Base-by-base conservation (phyloP, 2,888 invertebrate species). In the Omphaloscelis lunosa region DNA sequence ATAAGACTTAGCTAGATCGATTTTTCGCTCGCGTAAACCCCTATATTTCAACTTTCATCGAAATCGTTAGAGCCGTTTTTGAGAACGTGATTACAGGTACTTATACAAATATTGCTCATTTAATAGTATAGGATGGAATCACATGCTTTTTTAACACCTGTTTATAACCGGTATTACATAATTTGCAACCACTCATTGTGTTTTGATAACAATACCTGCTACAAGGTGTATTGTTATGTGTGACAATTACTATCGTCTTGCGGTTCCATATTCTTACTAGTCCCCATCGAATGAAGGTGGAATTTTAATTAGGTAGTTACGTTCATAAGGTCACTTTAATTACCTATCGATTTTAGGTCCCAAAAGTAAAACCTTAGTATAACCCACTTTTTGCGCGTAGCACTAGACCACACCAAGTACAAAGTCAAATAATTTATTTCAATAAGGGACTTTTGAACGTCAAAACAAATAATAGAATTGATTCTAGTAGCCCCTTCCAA, bases 201-300 rank as follows among this genome's bases (percentile, higher is more conserved):
- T 78, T 74, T 74, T 65, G 74, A 74, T 65, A 78, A 81, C 78
- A 78, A 78, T 78, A 59, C 34, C 23, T 53, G 9, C 51, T 34
- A 34, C 61, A 15, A 71, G 53, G 7, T 20, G 34, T 79, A 77
- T 80, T 78, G 77, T 78, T 63, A 58, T 29, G 63, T 76, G n/a
- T 23, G 63, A 81, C 56, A 80, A 63, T 29, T 20, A 59, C 58
- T 53, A 45, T 45, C 61, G 80, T 70, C 71, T 45, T 53, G 51
- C n/a, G 27, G 70, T 80, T 62, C 39, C 61, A 71, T 56, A 48
- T 62, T 53, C 23, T 53, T 27, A 41, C 23, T 58, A 62, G 45
- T 45, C 27, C 39, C 41, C 53, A 72, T 20, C 27, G 34, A 79
- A 34, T 69, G 70, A 80, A 77, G 53, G 53, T 72, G 72, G 53